Evolutionary conservation across 2,888 invertebrate genomes (phyloP).

Genomic region (Augochlorella aurata): DNA sequence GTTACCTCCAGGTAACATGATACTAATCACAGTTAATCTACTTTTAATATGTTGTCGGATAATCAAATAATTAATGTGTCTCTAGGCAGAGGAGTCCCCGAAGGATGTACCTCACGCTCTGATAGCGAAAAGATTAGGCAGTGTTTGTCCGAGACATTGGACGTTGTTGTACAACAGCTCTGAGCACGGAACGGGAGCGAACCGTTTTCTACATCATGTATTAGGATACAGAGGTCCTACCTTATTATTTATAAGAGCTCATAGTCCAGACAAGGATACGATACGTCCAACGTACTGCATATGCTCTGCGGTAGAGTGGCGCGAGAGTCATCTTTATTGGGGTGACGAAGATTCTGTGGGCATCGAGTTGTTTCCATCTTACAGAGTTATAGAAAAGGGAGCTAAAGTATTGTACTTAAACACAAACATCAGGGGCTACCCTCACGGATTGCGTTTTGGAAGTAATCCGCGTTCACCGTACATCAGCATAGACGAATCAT

Average conservation of each 20-base stretch:
- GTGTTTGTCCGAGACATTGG: constrained; percentile 88
- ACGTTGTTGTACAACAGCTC: constrained; percentile 91
- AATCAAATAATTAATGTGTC: neutral
- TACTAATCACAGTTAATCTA: constrained; percentile 17
- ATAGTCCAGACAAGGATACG: constrained; percentile 80
- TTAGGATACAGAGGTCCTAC: constrained; percentile 87
- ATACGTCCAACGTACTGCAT: constrained; percentile 88
- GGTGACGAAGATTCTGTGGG: constrained; percentile 91
- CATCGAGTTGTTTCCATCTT: constrained; percentile 90
- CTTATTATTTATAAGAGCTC: constrained; percentile 83
- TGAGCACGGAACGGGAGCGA: constrained; percentile 93
- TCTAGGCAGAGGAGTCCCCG: constrained; percentile 58
- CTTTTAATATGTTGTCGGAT: neutral
- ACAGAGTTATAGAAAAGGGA: constrained; percentile 84
- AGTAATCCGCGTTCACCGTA: constrained; percentile 90
- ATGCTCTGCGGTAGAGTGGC: constrained; percentile 91
- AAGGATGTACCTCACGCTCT: constrained; percentile 69
- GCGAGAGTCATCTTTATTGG: constrained; percentile 92
- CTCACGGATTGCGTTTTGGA: constrained; percentile 92
- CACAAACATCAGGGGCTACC: constrained; percentile 91
- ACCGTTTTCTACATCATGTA: constrained; percentile 94
- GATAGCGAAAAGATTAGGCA: constrained; percentile 77
- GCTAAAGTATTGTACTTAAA: constrained; percentile 93
- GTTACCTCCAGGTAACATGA: constrained; percentile 77
- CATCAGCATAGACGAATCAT: constrained; percentile 86